These are phyloP conservation scores for Chunga burmeisteri DNA, from an alignment of 2,113 vertebrate species.

Conservation along the genomic window DNA sequence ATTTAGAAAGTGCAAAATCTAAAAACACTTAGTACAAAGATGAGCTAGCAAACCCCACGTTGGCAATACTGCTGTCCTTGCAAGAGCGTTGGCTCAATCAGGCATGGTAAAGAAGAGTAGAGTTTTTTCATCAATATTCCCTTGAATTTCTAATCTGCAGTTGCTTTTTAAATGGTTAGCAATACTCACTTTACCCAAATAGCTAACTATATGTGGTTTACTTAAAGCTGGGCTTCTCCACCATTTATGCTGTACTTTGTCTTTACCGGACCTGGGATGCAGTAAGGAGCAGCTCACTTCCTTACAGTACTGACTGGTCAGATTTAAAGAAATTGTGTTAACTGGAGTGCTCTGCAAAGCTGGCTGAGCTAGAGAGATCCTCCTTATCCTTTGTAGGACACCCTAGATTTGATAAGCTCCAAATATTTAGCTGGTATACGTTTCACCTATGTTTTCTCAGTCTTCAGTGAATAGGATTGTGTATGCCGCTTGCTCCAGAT, in stretches of 20 bases:
- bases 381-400: neutral
- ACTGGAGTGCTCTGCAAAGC: neutral
- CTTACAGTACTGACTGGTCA: neutral
- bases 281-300: neutral
- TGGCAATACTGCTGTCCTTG: neutral
- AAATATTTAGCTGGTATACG: neutral
- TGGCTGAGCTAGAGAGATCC: neutral
- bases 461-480: neutral
- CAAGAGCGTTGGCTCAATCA: neutral
- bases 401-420: neutral
- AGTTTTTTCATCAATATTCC: neutral
- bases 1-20: neutral
- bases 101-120: neutral
- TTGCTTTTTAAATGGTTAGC: neutral
- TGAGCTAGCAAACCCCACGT: neutral
- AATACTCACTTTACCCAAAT: neutral
- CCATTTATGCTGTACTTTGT: neutral
- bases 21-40: neutral
- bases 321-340: neutral
- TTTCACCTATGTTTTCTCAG: neutral
- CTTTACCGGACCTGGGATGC: neutral
- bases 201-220: neutral
- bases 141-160: neutral
- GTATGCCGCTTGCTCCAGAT: neutral
- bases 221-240: neutral